Conservation (phyloP, 2,113 vertebrate genomes). For the Barbus barbus region DNA sequence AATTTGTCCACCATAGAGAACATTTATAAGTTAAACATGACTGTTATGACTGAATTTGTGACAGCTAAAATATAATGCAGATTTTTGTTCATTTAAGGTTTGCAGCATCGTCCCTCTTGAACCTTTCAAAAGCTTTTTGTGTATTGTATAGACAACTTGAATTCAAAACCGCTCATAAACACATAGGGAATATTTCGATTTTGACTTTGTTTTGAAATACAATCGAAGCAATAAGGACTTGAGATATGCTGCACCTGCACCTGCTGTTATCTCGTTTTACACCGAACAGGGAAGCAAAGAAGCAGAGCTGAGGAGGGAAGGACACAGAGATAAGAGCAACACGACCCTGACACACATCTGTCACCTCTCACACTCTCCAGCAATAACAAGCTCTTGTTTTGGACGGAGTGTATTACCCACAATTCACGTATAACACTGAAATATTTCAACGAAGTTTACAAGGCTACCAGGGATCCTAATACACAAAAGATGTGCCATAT, state of each 20-base stretch:
- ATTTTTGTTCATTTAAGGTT: no score
- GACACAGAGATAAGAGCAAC: constrained; percentile 38
- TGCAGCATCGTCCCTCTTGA: neutral
- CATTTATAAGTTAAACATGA: neutral
- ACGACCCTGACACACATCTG: constrained; percentile 47
- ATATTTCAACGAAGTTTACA: neutral
- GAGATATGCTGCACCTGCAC: constrained; percentile 37
- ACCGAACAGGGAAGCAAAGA: constrained; percentile 28
- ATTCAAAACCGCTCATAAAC: neutral
- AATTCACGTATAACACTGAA: neutral
- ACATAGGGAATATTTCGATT: neutral
- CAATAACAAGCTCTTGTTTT: constrained; percentile 14
- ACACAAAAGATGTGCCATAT: neutral
- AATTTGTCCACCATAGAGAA: constrained; percentile 1
- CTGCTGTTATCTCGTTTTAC: constrained; percentile 14
- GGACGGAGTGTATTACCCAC: neutral
- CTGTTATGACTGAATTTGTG: neutral
- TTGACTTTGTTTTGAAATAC: constrained; percentile 14
- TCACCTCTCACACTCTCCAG: constrained; percentile 19
- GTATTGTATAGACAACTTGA: neutral
- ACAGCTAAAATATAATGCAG: neutral
- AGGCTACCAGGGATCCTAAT: neutral
- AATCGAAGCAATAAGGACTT: neutral
- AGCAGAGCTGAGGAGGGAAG: constrained; percentile 31
- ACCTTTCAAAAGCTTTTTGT: neutral